A percentile compares a stretch with the other conserved stretches of the same genome.
These are phyloP conservation scores for Danio jaintianensis DNA, from an alignment of 2,797 vertebrate genomes.

Conservation along the genomic window DNA sequence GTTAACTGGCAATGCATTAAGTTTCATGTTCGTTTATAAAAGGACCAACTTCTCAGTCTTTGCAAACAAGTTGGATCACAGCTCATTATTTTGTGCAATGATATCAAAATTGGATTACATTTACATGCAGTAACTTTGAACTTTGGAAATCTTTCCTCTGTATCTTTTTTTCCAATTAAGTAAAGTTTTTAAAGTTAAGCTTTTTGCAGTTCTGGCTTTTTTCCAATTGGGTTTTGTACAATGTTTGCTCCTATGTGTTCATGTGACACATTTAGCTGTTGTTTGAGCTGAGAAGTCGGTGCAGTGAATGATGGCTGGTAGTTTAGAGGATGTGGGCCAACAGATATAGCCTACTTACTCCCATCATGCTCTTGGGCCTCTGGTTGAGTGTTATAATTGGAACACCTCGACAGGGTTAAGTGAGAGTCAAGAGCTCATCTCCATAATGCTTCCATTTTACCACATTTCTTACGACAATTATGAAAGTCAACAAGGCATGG, in stretches of 20 bases:
- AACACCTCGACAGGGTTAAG: slow-evolving; percentile 51
- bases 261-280: slow-evolving; percentile 3
- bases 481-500: background rate
- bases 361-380: slow-evolving; percentile 44
- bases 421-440: slow-evolving; percentile 43
- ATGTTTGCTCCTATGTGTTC: slow-evolving; percentile 13
- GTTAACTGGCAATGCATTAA: no score
- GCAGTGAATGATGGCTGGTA: slow-evolving; percentile 36
- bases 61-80: no score
- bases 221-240: no score
- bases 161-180: no score
- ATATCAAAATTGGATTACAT: no score
- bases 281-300: slow-evolving; percentile 12
- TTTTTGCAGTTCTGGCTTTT: no score
- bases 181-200: no score
- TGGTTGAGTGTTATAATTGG: slow-evolving; percentile 46
- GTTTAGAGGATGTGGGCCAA: slow-evolving; percentile 32
- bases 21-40: no score
- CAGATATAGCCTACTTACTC: slow-evolving; percentile 48
- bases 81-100: no score
- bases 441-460: slow-evolving; percentile 44
- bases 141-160: no score
- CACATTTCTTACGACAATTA: slow-evolving; percentile 4
- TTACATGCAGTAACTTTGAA: no score
- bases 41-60: no score